Percentiles rank a stretch among this genome's conserved stretches.
Evolutionary conservation across 2,888 invertebrate species (phyloP).

Genomic region (Saturnia pavonia): DNA sequence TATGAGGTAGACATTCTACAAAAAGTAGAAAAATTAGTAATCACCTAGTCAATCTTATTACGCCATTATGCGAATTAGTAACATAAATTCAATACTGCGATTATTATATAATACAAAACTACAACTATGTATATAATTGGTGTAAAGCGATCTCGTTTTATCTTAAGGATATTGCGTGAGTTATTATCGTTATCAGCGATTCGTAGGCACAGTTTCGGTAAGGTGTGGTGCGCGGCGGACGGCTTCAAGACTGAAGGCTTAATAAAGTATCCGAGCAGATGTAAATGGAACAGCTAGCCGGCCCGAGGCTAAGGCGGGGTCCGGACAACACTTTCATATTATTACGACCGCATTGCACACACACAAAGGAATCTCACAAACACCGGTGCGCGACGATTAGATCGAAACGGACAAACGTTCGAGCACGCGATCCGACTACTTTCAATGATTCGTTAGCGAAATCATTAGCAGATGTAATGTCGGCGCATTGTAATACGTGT

Average conservation of each 20-base stretch:
- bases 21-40: not conserved
- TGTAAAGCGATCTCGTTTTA: conserved; percentile 20
- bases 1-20: not conserved
- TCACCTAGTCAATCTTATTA: not conserved
- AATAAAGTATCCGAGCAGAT: conserved; percentile 79
- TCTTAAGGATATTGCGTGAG: conserved; percentile 31
- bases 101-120: not conserved
- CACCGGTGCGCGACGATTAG: conserved; percentile 40
- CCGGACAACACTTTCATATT: conserved; percentile 80
- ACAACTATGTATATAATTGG: conserved; percentile 7
- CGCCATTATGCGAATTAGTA: not conserved
- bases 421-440: conserved; percentile 79
- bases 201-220: conserved; percentile 38
- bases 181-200: conserved; percentile 47
- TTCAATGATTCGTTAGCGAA: conserved; percentile 82
- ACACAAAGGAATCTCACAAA: conserved; percentile 29
- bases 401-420: conserved; percentile 52
- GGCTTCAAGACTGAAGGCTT: conserved; percentile 67
- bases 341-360: conserved; percentile 71
- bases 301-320: conserved; percentile 80
- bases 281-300: conserved; percentile 75
- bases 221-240: conserved; percentile 27
- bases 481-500: conserved; percentile 79
- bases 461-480: conserved; percentile 82
- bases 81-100: not conserved